phyloP scores from a whole-genome alignment of 1,140 invertebrate species.

The Spodoptera litura region DNA sequence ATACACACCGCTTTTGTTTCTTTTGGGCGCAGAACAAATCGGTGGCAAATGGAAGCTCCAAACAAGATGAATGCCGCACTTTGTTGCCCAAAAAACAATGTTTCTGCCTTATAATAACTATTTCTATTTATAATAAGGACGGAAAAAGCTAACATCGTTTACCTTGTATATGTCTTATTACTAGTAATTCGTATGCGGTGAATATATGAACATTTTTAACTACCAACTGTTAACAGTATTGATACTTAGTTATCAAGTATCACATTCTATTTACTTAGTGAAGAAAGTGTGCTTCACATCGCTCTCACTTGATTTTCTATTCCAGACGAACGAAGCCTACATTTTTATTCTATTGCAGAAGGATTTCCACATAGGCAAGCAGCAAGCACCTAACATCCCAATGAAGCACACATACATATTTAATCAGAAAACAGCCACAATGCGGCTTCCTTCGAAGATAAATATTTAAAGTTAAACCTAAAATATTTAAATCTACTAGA shows the following conservation, averaged over 20 bases:
- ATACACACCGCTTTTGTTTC: conserved; percentile 31
- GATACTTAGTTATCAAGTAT: too few relatives aligned
- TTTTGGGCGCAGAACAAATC: conserved; percentile 10
- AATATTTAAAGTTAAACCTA: conserved; percentile 43
- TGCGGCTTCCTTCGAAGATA: conserved; percentile 10
- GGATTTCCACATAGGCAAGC: background rate
- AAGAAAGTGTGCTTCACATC: too few relatives aligned
- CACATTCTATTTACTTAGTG: too few relatives aligned
- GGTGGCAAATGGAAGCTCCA: conserved; percentile 12
- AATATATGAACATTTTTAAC: too few relatives aligned
- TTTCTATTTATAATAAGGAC: too few relatives aligned
- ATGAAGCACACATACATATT: conserved; percentile 38
- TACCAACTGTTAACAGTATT: too few relatives aligned
- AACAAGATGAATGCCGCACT: conserved; percentile 2
- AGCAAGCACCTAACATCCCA: background rate
- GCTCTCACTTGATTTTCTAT: background rate
- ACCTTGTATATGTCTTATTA: too few relatives aligned
- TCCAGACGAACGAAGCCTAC: background rate
- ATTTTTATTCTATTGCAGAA: background rate
- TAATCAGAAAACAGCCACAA: conserved; percentile 22
- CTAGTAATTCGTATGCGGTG: too few relatives aligned
- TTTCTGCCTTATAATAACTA: too few relatives aligned
- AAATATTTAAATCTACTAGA: conserved; percentile 42
- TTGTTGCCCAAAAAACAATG: too few relatives aligned
- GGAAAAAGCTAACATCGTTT: too few relatives aligned